Evolutionary conservation across 2,797 vertebrate genomes (phyloP), one percentile per base, ranked within the genome.

Genomic region (Parauchenoglanis ngamensis): DNA sequence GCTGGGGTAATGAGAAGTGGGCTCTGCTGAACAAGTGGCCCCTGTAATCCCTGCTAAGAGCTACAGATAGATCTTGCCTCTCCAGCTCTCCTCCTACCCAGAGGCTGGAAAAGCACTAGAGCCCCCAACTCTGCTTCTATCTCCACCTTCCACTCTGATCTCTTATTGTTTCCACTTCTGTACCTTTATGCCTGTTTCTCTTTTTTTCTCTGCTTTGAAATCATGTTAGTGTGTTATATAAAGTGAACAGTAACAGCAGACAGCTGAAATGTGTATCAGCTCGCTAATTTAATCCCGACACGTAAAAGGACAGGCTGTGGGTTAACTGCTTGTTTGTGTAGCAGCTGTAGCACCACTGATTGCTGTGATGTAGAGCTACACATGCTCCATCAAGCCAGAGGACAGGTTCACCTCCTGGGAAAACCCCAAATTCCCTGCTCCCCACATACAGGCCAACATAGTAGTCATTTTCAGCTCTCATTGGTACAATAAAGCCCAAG

Each of bases 401-500:
- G 63, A 80, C 82, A 89, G 67, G 61, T 80, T 88, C 87, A 86
- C 78, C 78, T 56, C 65, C 54, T 46, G 65, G 78, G 75, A 84
- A 57, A 88, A 84, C 52, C 85, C 81, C 19, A 65, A 68, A 78
- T 80, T 81, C 79, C 46, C 59, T 72, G 76, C 80, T 90, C 77
- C 87, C 77, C 80, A 81, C 82, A 85, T 57, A 86, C 87, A 49
- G 90, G 92, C 63, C 95, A 96, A 96, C 95, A 91, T 95, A 95
- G 95, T 95, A 95, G 95, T 94, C 94, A 95, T 96, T 96, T 95
- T 63, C 80, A 72, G 67, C 65, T 79, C 86, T 88, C 76, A 91
- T 91, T 91, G 92, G 93, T 92, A 94, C 93, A 94, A 94, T 94
- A 92, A 94, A 95, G 95, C 94, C 91, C 92, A 85, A 92, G 90